These are phyloP conservation scores for Heliangelus exortis DNA, from an alignment of 2,797 vertebrate species.

Conservation along the genomic window DNA sequence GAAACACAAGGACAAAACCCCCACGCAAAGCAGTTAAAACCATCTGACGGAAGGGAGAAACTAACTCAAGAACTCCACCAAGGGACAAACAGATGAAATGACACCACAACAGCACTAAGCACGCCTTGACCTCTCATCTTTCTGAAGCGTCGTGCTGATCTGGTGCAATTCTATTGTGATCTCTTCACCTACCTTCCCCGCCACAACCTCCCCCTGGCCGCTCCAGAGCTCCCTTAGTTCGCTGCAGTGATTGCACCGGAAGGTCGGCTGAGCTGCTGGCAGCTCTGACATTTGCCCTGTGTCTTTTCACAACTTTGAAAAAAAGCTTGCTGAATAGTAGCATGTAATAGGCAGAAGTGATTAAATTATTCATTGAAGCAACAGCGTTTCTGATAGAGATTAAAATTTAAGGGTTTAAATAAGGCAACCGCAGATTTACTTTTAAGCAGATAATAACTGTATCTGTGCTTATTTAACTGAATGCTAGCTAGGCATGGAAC, in stretches of 20 bases:
- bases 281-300: not conserved
- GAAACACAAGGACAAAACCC: slow-evolving; percentile 1
- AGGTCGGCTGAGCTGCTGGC: not conserved
- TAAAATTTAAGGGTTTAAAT: slow-evolving; percentile 70
- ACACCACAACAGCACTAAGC: slow-evolving; percentile 59
- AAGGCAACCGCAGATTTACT: slow-evolving; percentile 70
- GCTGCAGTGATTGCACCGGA: not conserved
- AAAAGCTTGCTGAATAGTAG: not conserved
- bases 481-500: slow-evolving; percentile 58
- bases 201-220: not conserved
- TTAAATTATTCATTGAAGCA: slow-evolving; percentile 73
- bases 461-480: slow-evolving; percentile 62
- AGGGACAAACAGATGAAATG: slow-evolving; percentile 78
- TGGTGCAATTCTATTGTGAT: not conserved
- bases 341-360: slow-evolving; percentile 45
- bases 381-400: slow-evolving; percentile 60
- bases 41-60: slow-evolving; percentile 64
- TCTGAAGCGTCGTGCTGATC: not conserved
- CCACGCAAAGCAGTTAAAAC: slow-evolving; percentile 33
- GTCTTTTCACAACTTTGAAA: not conserved
- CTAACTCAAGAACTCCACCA: slow-evolving; percentile 85
- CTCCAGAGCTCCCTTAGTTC: not conserved
- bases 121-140: slow-evolving; percentile 73
- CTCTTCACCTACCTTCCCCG: not conserved
- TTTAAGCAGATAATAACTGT: slow-evolving; percentile 66